A percentile compares a stretch with the other conserved stretches of the same genome.
Conservation (phyloP, 2,888 invertebrate genomes). For the Lasioglossum oenotherae region DNA sequence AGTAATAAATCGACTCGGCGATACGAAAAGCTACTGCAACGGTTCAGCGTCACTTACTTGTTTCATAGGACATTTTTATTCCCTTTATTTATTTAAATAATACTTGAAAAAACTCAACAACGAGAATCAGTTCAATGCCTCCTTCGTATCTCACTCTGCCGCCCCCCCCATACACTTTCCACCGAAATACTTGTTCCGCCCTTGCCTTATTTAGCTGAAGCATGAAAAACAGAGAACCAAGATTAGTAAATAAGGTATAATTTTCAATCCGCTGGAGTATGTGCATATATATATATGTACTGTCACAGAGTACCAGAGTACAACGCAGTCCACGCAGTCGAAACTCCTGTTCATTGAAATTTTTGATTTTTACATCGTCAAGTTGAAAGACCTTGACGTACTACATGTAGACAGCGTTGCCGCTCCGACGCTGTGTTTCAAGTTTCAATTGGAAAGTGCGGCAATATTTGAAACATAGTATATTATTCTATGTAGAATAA, state of each 20-base stretch:
- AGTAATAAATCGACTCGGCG: conserved; percentile 1
- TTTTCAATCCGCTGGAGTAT: conserved; percentile 9
- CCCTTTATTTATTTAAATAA: conserved; percentile 59
- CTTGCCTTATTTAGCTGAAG: conserved; percentile 80
- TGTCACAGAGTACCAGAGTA: background rate
- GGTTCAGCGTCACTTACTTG: conserved; percentile 74
- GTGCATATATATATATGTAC: background rate
- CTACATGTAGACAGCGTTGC: background rate
- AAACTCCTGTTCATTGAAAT: background rate
- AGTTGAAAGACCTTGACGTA: background rate
- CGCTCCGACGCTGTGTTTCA: background rate
- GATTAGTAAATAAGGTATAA: conserved; percentile 24
- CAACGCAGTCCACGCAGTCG: background rate
- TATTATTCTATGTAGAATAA: too few species aligned
- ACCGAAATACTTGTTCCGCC: conserved; percentile 77
- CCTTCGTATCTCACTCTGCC: conserved; percentile 51
- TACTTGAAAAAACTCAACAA: conserved; percentile 62
- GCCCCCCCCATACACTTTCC: conserved; percentile 56
- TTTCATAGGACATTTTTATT: conserved; percentile 80
- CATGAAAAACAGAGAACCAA: conserved; percentile 55
- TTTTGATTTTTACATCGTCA: background rate
- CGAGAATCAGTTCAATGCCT: conserved; percentile 52
- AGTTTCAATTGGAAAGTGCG: background rate
- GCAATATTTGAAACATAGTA: background rate
- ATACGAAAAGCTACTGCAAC: background rate